Conservation (phyloP, 2,113 vertebrate genomes). For the Atrichornis clamosus region DNA sequence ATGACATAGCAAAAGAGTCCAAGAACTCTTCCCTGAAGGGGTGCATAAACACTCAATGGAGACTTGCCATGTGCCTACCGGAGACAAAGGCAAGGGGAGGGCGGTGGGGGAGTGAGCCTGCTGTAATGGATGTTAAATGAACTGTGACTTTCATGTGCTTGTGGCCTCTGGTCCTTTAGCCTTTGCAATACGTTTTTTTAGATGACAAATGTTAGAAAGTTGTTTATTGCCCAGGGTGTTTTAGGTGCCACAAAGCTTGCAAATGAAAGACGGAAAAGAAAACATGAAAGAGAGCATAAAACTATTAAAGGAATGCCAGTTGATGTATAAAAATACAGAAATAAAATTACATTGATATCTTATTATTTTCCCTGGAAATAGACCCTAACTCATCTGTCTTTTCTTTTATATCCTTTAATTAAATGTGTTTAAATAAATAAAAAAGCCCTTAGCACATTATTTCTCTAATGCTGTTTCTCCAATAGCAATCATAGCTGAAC, state of each 20-base stretch:
- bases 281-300: neutral
- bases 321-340: neutral
- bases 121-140: slow-evolving; percentile 22
- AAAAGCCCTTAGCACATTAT: neutral
- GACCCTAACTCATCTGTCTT: neutral
- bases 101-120: fast-evolving
- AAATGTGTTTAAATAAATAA: neutral
- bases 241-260: neutral
- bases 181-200: neutral
- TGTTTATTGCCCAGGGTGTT: neutral
- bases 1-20: neutral
- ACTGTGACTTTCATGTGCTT: neutral
- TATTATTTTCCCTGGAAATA: neutral
- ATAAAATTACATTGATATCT: neutral
- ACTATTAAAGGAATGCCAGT: neutral
- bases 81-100: neutral
- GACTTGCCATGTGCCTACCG: neutral
- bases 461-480: neutral
- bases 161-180: slow-evolving; percentile 17
- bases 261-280: slow-evolving; percentile 21
- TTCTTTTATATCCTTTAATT: neutral
- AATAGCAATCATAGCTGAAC: neutral
- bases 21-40: neutral
- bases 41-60: neutral
- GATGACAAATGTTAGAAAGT: slow-evolving; percentile 27